Evolutionary conservation across 2,888 invertebrate genomes (phyloP), one percentile per base, ranked within the genome.

Genomic region (Gibbula magus): DNA sequence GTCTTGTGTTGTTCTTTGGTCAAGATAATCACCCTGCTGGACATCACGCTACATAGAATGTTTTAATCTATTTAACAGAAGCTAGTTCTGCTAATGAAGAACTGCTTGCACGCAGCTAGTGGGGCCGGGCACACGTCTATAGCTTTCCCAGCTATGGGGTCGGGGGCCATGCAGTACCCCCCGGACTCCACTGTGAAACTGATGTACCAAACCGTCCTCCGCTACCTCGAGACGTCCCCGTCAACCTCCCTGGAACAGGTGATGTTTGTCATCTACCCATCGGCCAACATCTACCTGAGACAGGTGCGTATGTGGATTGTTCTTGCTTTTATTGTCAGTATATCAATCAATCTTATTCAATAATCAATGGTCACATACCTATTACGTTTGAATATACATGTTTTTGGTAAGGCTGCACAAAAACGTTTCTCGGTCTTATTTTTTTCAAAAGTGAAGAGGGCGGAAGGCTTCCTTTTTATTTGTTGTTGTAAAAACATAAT

Each of bases 71-170:
- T 8, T 61, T 25, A 22, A 2, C 61, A 61, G 61, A 13, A 13
- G 7, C 61, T 61, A 5, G 61, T 61, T 8, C 29, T 29, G 4
- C 61, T 61, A 29, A 29, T 61, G 20, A 25, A 25, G 25, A 22
- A 29, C 22, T 61, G 61, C 22, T 25, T 61, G 3, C 22, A 25
- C 13, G 25, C 22, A 29, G 61, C 61, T 25, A 16, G 25, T 10
- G 61, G 29, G 22, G 61, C 61, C 4, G 61, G 61, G 10, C 61
- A 61, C 8, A 45, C 22, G 20, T 54, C n/a, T 2, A 54, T 80
- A 13, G 80, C 80, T 16, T 77, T 80, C 51, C 80, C 76, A 16
- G 80, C 70, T 5, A 51, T 80, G 22, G 80, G 80, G 20, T 53
- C 77, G 25, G 80, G 80, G 35, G 54, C 54, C 2, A 35, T 80